Conservation (phyloP, 2,888 invertebrate species). For the Hirtodrosophila histrioides region DNA sequence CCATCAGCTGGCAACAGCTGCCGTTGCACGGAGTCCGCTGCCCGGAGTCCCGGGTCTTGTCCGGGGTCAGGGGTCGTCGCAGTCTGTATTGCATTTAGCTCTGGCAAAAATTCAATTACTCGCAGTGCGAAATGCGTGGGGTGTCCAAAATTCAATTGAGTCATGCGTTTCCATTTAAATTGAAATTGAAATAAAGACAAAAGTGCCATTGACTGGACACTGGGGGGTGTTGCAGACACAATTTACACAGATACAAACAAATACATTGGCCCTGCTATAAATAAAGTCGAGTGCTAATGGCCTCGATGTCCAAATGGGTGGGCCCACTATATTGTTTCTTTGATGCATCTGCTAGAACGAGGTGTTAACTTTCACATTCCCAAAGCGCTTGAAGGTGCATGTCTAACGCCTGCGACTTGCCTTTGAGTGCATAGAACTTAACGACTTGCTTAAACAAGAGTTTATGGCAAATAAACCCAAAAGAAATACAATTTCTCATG, state of each 20-base stretch:
- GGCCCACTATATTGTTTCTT: constrained; percentile 22
- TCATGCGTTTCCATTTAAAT: constrained; percentile 61
- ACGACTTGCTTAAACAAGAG: constrained; percentile 70
- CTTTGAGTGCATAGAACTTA: constrained; percentile 62
- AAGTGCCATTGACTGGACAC: constrained; percentile 31
- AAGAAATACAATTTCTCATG: constrained; percentile 47
- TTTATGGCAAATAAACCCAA: constrained; percentile 69
- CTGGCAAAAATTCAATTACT: constrained; percentile 61
- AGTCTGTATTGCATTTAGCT: constrained; percentile 26
- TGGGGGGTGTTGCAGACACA: constrained; percentile 11
- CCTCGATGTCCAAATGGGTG: constrained; percentile 33
- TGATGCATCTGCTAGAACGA: constrained; percentile 49
- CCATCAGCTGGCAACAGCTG: constrained; percentile 60
- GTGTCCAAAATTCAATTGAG: constrained; percentile 71
- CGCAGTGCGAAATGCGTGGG: constrained; percentile 22
- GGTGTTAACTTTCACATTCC: constrained; percentile 75
- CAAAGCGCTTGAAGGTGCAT: constrained; percentile 38
- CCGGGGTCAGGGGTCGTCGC: constrained; percentile 67
- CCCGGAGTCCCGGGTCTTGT: constrained; percentile 33
- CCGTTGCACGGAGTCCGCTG: not conserved
- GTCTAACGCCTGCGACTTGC: constrained; percentile 27
- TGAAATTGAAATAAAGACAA: constrained; percentile 49
- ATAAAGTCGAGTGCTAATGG: constrained; percentile 61
- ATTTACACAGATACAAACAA: not conserved
- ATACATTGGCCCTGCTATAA: constrained; percentile 42